A percentile compares a stretch with the other conserved stretches of the same genome.
These are phyloP conservation scores for Chelonoidis abingdonii DNA, from an alignment of 2,113 vertebrate species.

Conservation along the genomic window DNA sequence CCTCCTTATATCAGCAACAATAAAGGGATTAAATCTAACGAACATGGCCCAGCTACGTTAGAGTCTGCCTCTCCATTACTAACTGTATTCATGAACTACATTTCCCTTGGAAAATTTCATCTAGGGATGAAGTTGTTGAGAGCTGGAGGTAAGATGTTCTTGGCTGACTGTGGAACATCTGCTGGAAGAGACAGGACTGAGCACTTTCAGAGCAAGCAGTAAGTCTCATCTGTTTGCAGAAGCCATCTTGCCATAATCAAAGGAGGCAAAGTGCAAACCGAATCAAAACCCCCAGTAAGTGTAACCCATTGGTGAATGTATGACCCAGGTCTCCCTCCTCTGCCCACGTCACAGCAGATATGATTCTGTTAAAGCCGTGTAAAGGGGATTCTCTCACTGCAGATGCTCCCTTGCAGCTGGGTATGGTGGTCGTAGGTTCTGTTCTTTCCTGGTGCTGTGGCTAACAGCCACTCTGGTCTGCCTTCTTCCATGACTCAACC, in stretches of 20 bases:
- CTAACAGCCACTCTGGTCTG: neutral
- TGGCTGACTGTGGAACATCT: too few species aligned
- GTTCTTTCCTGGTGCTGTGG: neutral
- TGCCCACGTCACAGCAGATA: neutral
- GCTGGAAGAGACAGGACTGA: too few species aligned
- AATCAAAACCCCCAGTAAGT: neutral
- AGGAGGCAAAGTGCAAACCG: neutral
- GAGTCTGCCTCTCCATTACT: too few species aligned
- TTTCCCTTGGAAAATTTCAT: too few species aligned
- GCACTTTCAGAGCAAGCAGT: too few species aligned
- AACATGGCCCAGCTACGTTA: too few species aligned
- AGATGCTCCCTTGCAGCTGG: neutral
- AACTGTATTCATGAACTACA: too few species aligned
- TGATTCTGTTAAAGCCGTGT: neutral
- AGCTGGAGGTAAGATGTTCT: too few species aligned
- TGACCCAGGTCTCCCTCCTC: neutral
- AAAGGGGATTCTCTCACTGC: neutral
- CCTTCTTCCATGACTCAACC: neutral
- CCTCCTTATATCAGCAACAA: too few species aligned
- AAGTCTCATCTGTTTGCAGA: neutral
- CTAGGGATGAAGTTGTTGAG: too few species aligned
- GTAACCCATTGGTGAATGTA: neutral
- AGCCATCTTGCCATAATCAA: neutral
- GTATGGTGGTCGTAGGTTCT: neutral
- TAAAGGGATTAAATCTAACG: too few species aligned